phyloP scores from a whole-genome alignment of 2,888 invertebrate genomes.

The Caenorhabditis auriculariae region DNA sequence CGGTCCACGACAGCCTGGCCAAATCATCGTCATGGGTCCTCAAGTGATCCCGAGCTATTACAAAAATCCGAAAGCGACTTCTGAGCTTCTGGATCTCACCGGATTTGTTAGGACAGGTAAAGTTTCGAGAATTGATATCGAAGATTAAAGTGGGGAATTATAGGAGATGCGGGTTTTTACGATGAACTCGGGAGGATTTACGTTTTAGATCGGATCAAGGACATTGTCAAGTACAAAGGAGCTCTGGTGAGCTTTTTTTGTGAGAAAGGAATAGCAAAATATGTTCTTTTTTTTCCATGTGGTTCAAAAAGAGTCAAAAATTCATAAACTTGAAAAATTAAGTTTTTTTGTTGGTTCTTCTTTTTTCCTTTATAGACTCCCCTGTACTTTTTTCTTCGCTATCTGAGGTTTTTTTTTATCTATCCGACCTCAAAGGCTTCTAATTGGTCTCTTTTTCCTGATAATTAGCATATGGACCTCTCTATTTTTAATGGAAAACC shows the following conservation, averaged over 20 bases:
- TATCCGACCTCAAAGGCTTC: no score
- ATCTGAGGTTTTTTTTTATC: no score
- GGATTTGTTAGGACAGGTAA: slow-evolving; percentile 76
- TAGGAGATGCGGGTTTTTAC: slow-evolving; percentile 83
- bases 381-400: no score
- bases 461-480: no score
- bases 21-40: slow-evolving; percentile 81
- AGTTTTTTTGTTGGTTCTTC: no score
- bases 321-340: background rate
- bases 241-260: slow-evolving; percentile 33
- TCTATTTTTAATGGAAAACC: background rate
- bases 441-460: no score
- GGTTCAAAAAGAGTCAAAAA: background rate
- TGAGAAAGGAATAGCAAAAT: no score
- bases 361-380: no score
- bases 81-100: slow-evolving; percentile 72
- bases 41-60: slow-evolving; percentile 80
- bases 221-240: slow-evolving; percentile 72
- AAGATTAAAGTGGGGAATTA: background rate
- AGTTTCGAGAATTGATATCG: background rate
- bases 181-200: slow-evolving; percentile 78
- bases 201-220: slow-evolving; percentile 83
- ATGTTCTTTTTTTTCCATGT: background rate
- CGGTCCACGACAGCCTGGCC: slow-evolving; percentile 70
- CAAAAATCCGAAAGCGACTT: slow-evolving; percentile 76